Evolutionary conservation across 1,140 invertebrate genomes (phyloP), one percentile per base, ranked within the genome.

Genomic region (Aphis gossypii): DNA sequence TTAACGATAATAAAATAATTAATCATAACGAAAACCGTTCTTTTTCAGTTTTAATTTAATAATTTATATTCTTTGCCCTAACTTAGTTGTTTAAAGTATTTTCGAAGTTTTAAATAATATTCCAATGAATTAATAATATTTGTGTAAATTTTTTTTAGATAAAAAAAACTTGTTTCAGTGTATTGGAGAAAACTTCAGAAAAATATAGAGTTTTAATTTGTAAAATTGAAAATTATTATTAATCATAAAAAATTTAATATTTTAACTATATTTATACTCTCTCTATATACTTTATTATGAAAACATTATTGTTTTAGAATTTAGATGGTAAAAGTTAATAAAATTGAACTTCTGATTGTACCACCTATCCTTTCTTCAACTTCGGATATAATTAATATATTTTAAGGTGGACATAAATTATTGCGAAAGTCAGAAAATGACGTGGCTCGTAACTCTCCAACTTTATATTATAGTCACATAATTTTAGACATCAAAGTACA

Each of bases 391-490:
- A 35, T 76, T n/a, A 76, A 76, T 76, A 76, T 76, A n/a, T 14
- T n/a, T 35, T 76, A 76, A 76, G 14, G n/a, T 76, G 60, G 30
- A 76, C 60, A 76, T 76, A 23, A n/a, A 76, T n/a, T n/a, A 76
- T n/a, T n/a, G 14, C 14, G 5, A n/a, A 76, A 76, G 30, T 76
- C 30, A 18, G 60, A n/a, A 68, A 68, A n/a, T n/a, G 4, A 76
- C 60, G 14, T n/a, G 30, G 30, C 60, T n/a, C 14, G 14, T n/a
- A 14, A 3, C 60, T n/a, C 1, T 14, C 14, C 60, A 76, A 76
- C 60, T 76, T 76, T n/a, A 18, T 76, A 76, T 76, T 76, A n/a
- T 76, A 76, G 60, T 76, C 60, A 76, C 60, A 76, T 76, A 76
- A 76, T n/a, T 76, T 68, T 68, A 68, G 11, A 76, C n/a, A 76